Base-by-base conservation (phyloP, 2,888 invertebrate genomes). In the Drosophila falleni region DNA sequence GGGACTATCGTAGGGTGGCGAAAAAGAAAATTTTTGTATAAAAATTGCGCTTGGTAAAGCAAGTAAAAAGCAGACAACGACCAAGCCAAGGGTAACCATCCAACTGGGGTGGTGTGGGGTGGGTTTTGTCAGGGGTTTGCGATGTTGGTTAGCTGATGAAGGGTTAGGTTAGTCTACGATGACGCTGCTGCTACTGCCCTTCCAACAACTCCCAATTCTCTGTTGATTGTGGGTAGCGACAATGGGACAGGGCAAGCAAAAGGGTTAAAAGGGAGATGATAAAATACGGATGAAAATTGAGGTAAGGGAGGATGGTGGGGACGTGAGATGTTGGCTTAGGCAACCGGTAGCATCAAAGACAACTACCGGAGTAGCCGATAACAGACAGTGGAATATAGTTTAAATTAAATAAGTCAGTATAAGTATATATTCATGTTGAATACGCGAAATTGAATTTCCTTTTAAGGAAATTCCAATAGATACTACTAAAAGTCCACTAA, bases 1-100 rank as follows among this genome's bases (percentile, higher is more conserved):
- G 16, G 16, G 19, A 23, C 15, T 37, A 56, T 46, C 49, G n/a
- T 13, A 37, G 63, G 72, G 55, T 53, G 67, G 65, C 63, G 69
- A 67, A 69, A 71, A 88, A 89, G 79, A 78, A 81, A 74, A 87
- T 83, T 87, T 90, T 90, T 86, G 87, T 86, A 89, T 89, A 86
- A 86, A 86, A 86, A 90, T 87, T 90, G 87, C 86, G 76, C 85
- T 58, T 84, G 87, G 81, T 73, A 88, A 82, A 87, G 82, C 56
- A 74, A 85, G 78, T 80, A 86, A 86, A 74, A 63, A 71, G 70
- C 79, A 79, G 73, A 83, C 74, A 62, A 58, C 65, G 65, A 65
- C 60, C 59, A 59, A 65, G 63, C 74, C 69, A 68, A 77, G 81
- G 87, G 85, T 87, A 76, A 73, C 71, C 71, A 75, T 37, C 42